These are phyloP conservation scores for Dipodomys stephensi DNA, from an alignment of 2,113 vertebrate genomes.

Conservation along the genomic window DNA sequence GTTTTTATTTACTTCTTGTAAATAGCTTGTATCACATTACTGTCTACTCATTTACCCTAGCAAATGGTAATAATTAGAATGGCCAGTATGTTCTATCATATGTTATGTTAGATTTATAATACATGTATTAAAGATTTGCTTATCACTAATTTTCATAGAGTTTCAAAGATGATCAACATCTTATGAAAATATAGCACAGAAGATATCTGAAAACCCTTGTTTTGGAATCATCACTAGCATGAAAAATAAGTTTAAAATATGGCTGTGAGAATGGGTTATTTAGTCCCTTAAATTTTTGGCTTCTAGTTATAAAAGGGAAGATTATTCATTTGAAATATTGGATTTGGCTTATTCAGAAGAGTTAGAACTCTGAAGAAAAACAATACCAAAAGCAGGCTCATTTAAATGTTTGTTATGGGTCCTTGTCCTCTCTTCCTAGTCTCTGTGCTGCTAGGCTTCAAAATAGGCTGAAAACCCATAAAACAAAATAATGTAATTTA, in stretches of 20 bases:
- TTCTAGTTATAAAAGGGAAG: not conserved
- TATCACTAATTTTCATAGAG: not conserved
- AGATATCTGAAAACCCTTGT: not conserved
- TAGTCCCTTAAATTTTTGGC: not conserved
- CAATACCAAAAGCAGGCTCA: not conserved
- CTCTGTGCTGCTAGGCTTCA: slow-evolving; percentile 53
- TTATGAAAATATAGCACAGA: slow-evolving; percentile 32
- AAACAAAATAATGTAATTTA: slow-evolving; percentile 67
- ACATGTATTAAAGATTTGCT: not conserved
- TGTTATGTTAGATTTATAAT: not conserved
- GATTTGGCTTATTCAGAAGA: not conserved
- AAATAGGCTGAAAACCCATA: slow-evolving; percentile 48
- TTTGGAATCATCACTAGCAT: too few relatives aligned
- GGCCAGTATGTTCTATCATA: not conserved
- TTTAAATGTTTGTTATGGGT: not conserved
- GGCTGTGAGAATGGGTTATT: not conserved
- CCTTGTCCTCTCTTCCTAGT: not conserved
- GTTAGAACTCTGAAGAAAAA: not conserved
- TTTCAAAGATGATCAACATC: slow-evolving; percentile 25
- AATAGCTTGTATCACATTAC: not conserved
- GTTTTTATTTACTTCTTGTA: not conserved
- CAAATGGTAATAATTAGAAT: not conserved
- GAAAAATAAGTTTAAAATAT: not conserved
- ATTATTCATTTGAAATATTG: not conserved
- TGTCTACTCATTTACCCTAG: slow-evolving; percentile 6